These are phyloP conservation scores for Dasysyrphus albostriatus DNA, from an alignment of 2,888 invertebrate genomes.

Conservation along the genomic window DNA sequence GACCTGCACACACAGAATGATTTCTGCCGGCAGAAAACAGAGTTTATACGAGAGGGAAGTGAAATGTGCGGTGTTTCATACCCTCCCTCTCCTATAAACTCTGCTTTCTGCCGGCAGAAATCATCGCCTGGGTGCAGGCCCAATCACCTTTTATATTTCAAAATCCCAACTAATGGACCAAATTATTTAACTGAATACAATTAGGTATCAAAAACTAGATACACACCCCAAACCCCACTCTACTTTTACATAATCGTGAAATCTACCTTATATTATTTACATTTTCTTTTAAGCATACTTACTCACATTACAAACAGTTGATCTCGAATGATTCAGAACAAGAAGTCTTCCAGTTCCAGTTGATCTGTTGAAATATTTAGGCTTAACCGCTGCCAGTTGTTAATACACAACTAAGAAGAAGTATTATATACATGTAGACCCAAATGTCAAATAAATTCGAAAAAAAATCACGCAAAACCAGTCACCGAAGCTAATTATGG, in stretches of 20 bases:
- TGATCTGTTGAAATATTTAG: constrained; percentile 26
- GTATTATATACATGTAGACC: not conserved
- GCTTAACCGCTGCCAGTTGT: constrained; percentile 16
- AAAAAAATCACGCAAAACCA: constrained; percentile 41
- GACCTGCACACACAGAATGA: no score
- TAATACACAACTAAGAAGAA: not conserved
- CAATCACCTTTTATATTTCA: no score
- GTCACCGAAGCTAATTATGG: constrained; percentile 47
- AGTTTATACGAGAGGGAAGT: no score
- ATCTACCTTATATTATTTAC: not conserved
- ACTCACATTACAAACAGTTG: constrained; percentile 62
- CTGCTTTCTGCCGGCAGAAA: no score
- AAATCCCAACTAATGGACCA: no score
- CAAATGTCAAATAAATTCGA: constrained; percentile 47
- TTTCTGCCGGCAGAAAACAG: no score
- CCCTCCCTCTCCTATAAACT: no score
- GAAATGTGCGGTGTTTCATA: no score
- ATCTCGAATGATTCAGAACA: constrained; percentile 39
- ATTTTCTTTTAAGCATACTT: constrained; percentile 29
- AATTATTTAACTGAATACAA: no score
- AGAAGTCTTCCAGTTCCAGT: constrained; percentile 20
- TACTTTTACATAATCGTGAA: not conserved
- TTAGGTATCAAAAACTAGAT: no score
- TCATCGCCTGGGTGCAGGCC: no score
- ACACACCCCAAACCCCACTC: not conserved